These are phyloP conservation scores for Cossypha niveicapilla DNA, from an alignment of 2,797 vertebrate genomes.

Conservation along the genomic window DNA sequence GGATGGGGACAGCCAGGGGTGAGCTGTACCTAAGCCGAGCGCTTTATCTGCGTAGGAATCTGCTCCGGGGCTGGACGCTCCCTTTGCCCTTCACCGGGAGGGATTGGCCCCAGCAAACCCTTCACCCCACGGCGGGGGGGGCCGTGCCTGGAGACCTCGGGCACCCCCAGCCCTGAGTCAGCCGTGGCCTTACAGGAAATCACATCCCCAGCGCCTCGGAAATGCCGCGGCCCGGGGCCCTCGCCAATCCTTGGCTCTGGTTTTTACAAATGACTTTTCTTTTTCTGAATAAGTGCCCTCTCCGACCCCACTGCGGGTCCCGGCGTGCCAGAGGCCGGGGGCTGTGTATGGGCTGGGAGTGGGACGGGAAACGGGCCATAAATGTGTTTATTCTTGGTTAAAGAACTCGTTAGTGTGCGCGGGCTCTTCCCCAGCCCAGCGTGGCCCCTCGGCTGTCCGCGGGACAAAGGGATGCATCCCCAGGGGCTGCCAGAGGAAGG, in stretches of 20 bases:
- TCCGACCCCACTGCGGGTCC: background rate
- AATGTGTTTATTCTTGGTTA: background rate
- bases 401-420: background rate
- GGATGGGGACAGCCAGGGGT: background rate
- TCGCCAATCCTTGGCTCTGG: background rate
- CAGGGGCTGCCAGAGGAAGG: background rate
- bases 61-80: background rate
- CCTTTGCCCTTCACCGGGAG: background rate
- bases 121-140: accelerated
- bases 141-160: background rate
- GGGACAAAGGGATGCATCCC: slow-evolving; percentile 21
- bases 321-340: background rate
- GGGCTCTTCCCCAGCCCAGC: background rate
- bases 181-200: background rate
- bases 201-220: background rate
- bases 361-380: background rate
- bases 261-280: slow-evolving; percentile 17
- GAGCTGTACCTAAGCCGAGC: background rate
- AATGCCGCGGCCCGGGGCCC: background rate
- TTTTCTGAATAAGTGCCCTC: background rate
- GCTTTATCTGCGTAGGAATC: background rate
- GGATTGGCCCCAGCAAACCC: background rate
- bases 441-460: background rate
- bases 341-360: background rate
- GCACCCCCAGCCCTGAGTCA: background rate